Evolutionary conservation across 2,113 vertebrate genomes (phyloP).

Genomic region (Sinocyclocheilus rhinocerous): DNA sequence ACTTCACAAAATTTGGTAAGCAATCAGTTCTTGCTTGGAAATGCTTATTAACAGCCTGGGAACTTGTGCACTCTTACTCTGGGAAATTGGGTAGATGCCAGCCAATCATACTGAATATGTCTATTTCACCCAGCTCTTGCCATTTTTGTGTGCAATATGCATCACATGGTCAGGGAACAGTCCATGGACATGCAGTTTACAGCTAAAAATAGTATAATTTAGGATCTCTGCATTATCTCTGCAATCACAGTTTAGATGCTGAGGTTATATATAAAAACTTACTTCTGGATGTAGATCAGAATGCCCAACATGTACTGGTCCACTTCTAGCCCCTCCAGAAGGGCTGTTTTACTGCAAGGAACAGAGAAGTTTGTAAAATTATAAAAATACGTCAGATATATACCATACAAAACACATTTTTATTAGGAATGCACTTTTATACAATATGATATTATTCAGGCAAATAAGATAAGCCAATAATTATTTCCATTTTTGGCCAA

Average conservation of each 20-base stretch:
- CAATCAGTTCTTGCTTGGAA: neutral
- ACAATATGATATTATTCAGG: neutral
- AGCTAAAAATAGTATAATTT: neutral
- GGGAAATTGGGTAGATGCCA: neutral
- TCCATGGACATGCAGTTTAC: neutral
- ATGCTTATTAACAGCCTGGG: neutral
- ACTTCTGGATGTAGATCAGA: slow-evolving; percentile 95
- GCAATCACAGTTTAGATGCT: neutral
- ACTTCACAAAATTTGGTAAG: neutral
- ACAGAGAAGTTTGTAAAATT: neutral
- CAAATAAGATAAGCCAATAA: neutral
- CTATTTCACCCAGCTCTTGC: neutral
- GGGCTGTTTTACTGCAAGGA: slow-evolving; percentile 85
- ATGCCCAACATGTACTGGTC: slow-evolving; percentile 98
- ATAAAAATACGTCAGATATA: neutral
- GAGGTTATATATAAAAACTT: slow-evolving; percentile 60
- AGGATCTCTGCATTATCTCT: no score
- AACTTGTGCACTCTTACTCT: neutral
- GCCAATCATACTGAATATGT: neutral
- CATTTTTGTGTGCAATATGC: neutral
- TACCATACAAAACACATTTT: no score
- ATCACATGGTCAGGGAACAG: neutral
- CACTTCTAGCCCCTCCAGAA: slow-evolving; percentile 93
- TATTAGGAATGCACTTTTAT: neutral
- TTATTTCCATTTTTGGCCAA: neutral